Percentiles rank a stretch among this genome's conserved stretches.
Conservation (phyloP, 2,113 vertebrate genomes). For the Clarias magur region DNA sequence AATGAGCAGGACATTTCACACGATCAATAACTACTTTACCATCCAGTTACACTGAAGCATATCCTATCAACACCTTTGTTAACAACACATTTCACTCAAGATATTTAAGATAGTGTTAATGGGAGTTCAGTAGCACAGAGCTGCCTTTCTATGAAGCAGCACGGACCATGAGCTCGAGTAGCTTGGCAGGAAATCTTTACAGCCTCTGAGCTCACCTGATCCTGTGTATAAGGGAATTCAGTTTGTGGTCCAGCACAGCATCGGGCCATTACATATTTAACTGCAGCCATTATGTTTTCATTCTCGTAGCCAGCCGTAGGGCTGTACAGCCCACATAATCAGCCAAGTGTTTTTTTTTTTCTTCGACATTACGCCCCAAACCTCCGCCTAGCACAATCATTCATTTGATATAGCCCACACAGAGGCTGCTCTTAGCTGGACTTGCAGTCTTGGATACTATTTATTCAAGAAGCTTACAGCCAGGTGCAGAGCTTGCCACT, state of each 20-base stretch:
- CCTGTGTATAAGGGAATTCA: conserved; percentile 1
- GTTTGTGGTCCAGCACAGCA: conserved; percentile 11
- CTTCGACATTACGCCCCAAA: conserved; percentile 29
- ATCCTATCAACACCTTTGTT: conserved; percentile 1
- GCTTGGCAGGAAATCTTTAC: conserved; percentile 23
- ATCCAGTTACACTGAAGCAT: conserved; percentile 18
- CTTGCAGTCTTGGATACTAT: conserved; percentile 57
- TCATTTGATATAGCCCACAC: conserved; percentile 31
- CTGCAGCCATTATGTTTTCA: conserved; percentile 32
- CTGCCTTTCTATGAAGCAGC: background rate
- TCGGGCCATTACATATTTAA: conserved; percentile 44
- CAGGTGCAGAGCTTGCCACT: conserved; percentile 43
- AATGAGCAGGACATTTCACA: background rate
- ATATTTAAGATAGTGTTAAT: background rate
- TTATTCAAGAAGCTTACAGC: conserved; percentile 59
- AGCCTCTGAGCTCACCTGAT: conserved; percentile 35
- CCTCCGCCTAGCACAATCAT: conserved; percentile 40
- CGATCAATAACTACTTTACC: conserved; percentile 24
- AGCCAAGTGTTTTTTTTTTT: conserved; percentile 42
- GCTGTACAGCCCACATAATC: conserved; percentile 34
- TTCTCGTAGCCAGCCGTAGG: conserved; percentile 26
- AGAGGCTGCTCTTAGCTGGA: conserved; percentile 45
- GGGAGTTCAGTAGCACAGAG: conserved; percentile 1
- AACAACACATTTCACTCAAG: background rate
- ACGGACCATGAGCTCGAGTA: background rate